Evolutionary conservation across 2,888 invertebrate genomes (phyloP).

Genomic region (Leistus spinibarbis): DNA sequence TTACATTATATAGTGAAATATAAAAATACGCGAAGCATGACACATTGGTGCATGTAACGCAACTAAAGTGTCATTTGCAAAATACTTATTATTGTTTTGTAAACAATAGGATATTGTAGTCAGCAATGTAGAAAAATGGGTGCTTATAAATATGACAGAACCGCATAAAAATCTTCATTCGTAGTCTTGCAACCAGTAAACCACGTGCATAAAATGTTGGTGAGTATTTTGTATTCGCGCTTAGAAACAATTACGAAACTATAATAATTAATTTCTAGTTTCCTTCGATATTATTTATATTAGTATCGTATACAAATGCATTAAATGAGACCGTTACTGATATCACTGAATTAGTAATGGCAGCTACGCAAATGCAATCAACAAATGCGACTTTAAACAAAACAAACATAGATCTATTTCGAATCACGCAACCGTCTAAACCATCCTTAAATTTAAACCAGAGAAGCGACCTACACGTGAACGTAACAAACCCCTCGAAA

Average conservation of each 20-base stretch:
- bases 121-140: not conserved
- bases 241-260: too few species aligned
- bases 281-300: not conserved
- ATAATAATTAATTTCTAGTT: not conserved
- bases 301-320: not conserved
- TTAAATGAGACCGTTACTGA: not conserved
- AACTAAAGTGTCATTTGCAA: not conserved
- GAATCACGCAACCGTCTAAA: slow-evolving; percentile 30
- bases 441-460: too few species aligned
- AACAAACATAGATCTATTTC: slow-evolving; percentile 6
- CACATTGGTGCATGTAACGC: slow-evolving; percentile 17
- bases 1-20: slow-evolving; percentile 13
- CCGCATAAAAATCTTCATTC: not conserved
- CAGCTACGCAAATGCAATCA: not conserved
- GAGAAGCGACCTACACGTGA: not conserved
- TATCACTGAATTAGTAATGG: not conserved
- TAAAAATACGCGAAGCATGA: slow-evolving; percentile 8
- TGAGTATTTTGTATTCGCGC: slow-evolving; percentile 1
- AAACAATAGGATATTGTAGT: slow-evolving; percentile 24
- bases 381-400: slow-evolving; percentile 19
- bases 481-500: slow-evolving; percentile 1
- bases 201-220: not conserved
- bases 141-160: slow-evolving; percentile 27
- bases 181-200: not conserved
- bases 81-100: slow-evolving; percentile 17